These are phyloP conservation scores for Bellardia pandia DNA, from an alignment of 2,888 invertebrate species.

Conservation along the genomic window DNA sequence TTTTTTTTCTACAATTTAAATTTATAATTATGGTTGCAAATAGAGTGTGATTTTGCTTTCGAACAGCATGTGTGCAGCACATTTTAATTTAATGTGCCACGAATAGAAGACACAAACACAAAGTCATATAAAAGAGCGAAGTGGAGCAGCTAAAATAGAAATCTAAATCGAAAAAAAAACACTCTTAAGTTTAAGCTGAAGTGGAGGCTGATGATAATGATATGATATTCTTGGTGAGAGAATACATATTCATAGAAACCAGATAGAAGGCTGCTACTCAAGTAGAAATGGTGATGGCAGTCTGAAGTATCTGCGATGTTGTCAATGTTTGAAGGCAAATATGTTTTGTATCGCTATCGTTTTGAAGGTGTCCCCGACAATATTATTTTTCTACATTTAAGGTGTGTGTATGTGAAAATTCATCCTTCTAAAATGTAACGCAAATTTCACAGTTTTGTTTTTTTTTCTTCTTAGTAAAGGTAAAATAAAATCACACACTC, in stretches of 20 bases:
- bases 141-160: conserved; percentile 29
- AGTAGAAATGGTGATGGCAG: conserved; percentile 4
- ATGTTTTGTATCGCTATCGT: not conserved
- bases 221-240: conserved; percentile 35
- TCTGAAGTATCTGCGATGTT: not conserved
- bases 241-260: not conserved
- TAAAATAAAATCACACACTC: conserved; percentile 36
- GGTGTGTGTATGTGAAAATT: conserved; percentile 16
- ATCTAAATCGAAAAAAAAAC: not conserved
- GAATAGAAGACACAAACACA: conserved; percentile 8
- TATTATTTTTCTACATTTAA: conserved; percentile 3
- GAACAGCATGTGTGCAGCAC: conserved; percentile 44
- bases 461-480: not conserved
- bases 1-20: conserved; percentile 27
- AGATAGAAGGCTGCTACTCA: conserved; percentile 23
- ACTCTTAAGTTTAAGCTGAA: not conserved
- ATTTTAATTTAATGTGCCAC: conserved; percentile 27
- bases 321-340: conserved; percentile 14
- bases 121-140: not conserved
- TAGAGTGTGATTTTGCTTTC: conserved; percentile 32
- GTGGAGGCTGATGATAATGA: conserved; percentile 2
- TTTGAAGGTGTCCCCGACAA: conserved; percentile 17
- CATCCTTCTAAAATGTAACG: conserved; percentile 35
- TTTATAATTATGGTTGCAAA: conserved; percentile 40
- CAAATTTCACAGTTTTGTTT: conserved; percentile 40